A percentile compares a stretch with the other conserved stretches of the same genome.
Conservation (phyloP, 2,888 invertebrate species). For the Eubasilissa splendida region DNA sequence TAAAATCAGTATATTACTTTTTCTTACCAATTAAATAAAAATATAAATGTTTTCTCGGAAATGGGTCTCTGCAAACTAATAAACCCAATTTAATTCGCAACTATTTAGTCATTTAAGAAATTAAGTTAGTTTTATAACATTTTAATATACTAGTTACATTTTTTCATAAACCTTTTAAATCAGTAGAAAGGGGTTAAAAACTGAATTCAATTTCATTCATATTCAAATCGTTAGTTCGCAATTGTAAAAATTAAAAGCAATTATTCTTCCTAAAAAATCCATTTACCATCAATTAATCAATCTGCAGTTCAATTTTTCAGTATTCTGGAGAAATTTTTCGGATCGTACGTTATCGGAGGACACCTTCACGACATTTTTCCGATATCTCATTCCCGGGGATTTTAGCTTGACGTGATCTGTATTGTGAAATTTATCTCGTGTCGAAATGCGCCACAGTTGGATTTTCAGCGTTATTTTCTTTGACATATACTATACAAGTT, state of each 20-base stretch:
- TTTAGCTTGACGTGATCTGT: slow-evolving; percentile 54
- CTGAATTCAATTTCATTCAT: background rate
- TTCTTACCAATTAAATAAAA: too few species aligned
- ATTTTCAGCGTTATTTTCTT: background rate
- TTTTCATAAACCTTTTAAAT: background rate
- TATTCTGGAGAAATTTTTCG: slow-evolving; percentile 35
- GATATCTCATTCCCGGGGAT: slow-evolving; percentile 58
- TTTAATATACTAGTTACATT: background rate
- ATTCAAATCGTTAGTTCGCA: too few species aligned
- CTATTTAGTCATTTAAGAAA: too few species aligned
- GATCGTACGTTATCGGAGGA: slow-evolving; percentile 49
- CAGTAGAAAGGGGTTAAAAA: background rate
- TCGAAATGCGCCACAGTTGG: slow-evolving; percentile 2
- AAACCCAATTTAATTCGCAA: too few species aligned
- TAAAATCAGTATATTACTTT: too few species aligned
- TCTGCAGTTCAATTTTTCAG: slow-evolving; percentile 16
- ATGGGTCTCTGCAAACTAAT: too few species aligned
- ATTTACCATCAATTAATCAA: slow-evolving; percentile 16
- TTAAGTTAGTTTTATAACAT: too few species aligned
- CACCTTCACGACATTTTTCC: slow-evolving; percentile 54
- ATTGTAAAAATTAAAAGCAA: too few species aligned
- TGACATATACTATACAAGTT: too few species aligned
- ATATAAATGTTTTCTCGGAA: too few species aligned
- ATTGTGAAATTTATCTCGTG: slow-evolving; percentile 50
- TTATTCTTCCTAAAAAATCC: background rate